phyloP scores from a whole-genome alignment of 2,888 invertebrate species.

The Lymantria dispar region DNA sequence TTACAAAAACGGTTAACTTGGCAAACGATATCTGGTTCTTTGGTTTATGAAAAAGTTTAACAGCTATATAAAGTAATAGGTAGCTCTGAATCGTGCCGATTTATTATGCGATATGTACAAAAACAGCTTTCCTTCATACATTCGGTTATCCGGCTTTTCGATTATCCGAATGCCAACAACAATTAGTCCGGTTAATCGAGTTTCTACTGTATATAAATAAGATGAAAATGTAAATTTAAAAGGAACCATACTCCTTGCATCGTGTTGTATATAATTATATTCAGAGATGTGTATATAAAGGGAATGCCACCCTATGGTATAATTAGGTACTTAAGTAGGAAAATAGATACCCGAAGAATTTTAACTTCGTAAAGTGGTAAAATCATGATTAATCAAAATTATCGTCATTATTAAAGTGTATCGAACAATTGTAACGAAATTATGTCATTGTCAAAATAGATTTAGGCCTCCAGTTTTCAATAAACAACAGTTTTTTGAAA shows the following conservation, averaged over 20 bases:
- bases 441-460: constrained; percentile 52
- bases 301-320: constrained; percentile 45
- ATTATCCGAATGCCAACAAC: too few relatives aligned
- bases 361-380: constrained; percentile 52
- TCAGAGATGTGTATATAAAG: constrained; percentile 63
- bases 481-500: constrained; percentile 42
- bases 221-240: constrained; percentile 62
- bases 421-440: constrained; percentile 55
- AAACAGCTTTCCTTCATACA: too few relatives aligned
- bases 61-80: too few relatives aligned
- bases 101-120: too few relatives aligned
- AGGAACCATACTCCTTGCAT: constrained; percentile 83
- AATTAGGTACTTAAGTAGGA: constrained; percentile 47
- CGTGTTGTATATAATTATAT: constrained; percentile 62
- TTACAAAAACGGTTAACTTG: too few relatives aligned
- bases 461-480: constrained; percentile 50
- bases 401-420: constrained; percentile 56
- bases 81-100: too few relatives aligned
- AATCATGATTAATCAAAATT: constrained; percentile 66
- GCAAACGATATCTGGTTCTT: too few relatives aligned
- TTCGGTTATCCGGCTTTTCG: too few relatives aligned
- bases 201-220: too few relatives aligned
- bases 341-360: constrained; percentile 48
- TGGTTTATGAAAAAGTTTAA: too few relatives aligned
- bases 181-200: too few relatives aligned